Conservation (phyloP, 2,797 vertebrate species). For the Fundulus diaphanus region DNA sequence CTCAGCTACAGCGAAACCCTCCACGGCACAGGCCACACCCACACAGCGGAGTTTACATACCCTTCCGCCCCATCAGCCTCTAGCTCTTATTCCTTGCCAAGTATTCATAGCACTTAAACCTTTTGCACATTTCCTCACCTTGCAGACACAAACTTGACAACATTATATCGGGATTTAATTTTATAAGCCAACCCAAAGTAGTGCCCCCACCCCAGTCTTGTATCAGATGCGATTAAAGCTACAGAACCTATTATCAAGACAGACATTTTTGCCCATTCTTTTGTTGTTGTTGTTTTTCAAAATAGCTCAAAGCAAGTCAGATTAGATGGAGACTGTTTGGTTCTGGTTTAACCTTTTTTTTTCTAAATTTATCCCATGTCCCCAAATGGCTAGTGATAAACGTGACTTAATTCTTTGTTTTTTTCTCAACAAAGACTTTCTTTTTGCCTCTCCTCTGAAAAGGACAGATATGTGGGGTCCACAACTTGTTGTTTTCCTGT, state of each 20-base stretch:
- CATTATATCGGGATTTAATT: not conserved
- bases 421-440: not conserved
- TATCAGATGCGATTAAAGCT: too few species aligned
- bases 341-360: not conserved
- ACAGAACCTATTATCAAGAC: not conserved
- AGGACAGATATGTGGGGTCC: not conserved
- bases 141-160: not conserved
- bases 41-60: conserved; percentile 25
- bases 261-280: not conserved
- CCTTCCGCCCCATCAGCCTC: conserved; percentile 37
- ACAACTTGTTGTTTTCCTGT: not conserved
- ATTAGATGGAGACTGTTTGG: not conserved
- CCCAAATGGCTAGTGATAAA: not conserved
- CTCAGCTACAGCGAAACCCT: conserved; percentile 41
- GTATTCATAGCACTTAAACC: conserved; percentile 8
- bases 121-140: conserved; percentile 4
- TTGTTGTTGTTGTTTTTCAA: too few species aligned
- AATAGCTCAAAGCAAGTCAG: not conserved
- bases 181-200: not conserved
- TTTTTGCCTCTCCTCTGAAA: not conserved
- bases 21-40: conserved; percentile 17
- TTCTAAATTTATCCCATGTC: not conserved
- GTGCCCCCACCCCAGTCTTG: not conserved
- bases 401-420: not conserved
- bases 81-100: conserved; percentile 30